Evolutionary conservation across 2,797 vertebrate species (phyloP).

Genomic region (Ambastaia sidthimunki): DNA sequence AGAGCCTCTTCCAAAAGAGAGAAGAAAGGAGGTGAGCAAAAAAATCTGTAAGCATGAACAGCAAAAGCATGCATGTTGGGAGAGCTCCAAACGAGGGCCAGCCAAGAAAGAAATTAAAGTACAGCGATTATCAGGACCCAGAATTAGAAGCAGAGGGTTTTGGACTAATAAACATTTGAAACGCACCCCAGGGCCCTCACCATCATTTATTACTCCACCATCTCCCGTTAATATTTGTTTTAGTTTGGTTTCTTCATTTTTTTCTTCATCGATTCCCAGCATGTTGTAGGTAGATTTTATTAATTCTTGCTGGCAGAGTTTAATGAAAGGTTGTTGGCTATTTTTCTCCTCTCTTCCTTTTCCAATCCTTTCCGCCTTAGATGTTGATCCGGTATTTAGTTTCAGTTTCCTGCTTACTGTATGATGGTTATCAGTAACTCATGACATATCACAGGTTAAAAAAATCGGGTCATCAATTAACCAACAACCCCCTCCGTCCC

Average conservation of each 20-base stretch:
- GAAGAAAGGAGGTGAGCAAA: slow-evolving; percentile 11
- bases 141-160: slow-evolving; percentile 64
- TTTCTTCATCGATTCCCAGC: slow-evolving; percentile 59
- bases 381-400: slow-evolving; percentile 54
- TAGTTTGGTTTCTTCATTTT: slow-evolving; percentile 21
- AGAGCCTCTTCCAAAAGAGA: slow-evolving; percentile 15
- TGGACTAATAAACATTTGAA: slow-evolving; percentile 67
- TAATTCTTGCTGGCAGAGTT: slow-evolving; percentile 64
- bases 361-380: slow-evolving; percentile 22
- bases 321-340: slow-evolving; percentile 61
- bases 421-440: slow-evolving; percentile 55
- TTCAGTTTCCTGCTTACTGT: slow-evolving; percentile 56
- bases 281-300: slow-evolving; percentile 65
- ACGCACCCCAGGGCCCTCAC: slow-evolving; percentile 55
- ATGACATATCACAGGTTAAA: slow-evolving; percentile 59
- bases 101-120: slow-evolving; percentile 64
- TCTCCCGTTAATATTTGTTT: slow-evolving; percentile 59
- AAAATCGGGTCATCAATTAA: slow-evolving; percentile 58
- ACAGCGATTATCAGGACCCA: slow-evolving; percentile 59
- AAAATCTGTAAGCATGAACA: slow-evolving; percentile 31
- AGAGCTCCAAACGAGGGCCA: slow-evolving; percentile 56
- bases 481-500: not conserved
- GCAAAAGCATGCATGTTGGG: slow-evolving; percentile 50
- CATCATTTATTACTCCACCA: slow-evolving; percentile 61
- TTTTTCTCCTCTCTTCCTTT: slow-evolving; percentile 20